Evolutionary conservation across 2,797 vertebrate genomes (phyloP), one percentile per base, ranked within the genome.

Genomic region (Tachyglossus aculeatus): DNA sequence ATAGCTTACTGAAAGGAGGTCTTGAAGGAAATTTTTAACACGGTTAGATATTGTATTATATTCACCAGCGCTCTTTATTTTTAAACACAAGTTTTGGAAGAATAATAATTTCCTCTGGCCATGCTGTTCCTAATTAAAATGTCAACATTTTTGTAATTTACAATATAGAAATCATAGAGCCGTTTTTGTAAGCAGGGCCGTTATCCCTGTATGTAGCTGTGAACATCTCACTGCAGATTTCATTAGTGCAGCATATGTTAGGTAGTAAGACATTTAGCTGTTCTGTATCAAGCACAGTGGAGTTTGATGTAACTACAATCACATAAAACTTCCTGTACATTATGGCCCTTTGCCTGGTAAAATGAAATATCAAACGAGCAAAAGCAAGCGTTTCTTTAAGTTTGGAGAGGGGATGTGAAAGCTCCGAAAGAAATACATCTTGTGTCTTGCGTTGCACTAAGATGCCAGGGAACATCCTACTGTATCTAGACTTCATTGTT

Each of bases 21-120:
- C 4, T 53, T 51, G 24, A 61, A 32, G 51, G 52, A 64, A 57
- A 24, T 7, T 11, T 47, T 21, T 18, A 19, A 16, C 8, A 33
- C 48, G 47, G 22, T 48, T 44, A 44, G 57, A 41, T 45, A 56
- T 25, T 41, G 33, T 59, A 29, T 29, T 52, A 9, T 18, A 9
- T 50, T 64, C 59, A 43, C 18, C 21, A n/a, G 24, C 50, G 7
- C n/a, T 64, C 2, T 50, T 83, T 54, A 57, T 53, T 61, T 71
- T 32, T 52, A 41, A 57, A 33, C 19, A 56, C 7, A 40, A 41
- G 77, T 18, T 65, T 82, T 79, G 51, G 59, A 61, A 21, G 51
- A 25, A 40, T 53, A 37, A 29, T 41, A 5, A 37, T 4, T 39
- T 9, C 19, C 10, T 58, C 68, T 66, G 48, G 8, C 44, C 47